Evolutionary conservation across 1,140 invertebrate genomes (phyloP).

Genomic region (Neodiprion fabricii): DNA sequence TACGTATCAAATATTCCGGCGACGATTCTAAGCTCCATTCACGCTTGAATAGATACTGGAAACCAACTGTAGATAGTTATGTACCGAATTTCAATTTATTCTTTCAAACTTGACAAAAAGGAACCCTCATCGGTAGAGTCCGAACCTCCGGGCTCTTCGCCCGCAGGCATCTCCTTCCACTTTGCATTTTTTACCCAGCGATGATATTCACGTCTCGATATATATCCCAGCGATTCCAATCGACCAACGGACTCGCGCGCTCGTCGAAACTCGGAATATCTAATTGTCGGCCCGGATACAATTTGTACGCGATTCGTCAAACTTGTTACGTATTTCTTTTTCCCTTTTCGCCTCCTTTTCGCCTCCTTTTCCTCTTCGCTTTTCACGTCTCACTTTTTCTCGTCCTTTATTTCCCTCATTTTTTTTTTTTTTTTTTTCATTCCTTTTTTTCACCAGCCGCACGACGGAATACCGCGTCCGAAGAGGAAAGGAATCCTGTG

Average conservation of each 20-base stretch:
- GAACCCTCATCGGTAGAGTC: neutral
- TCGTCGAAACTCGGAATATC: neutral
- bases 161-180: neutral
- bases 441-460: neutral
- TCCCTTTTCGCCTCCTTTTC: neutral
- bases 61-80: no score
- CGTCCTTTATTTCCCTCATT: no score
- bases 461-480: neutral
- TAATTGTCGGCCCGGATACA: neutral
- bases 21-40: no score
- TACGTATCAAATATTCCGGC: no score
- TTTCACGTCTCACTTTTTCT: no score
- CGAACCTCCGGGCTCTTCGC: neutral
- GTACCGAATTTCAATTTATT: no score
- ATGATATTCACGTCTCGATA: constrained; percentile 6
- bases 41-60: no score
- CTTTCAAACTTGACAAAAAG: neutral
- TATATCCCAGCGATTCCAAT: neutral
- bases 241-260: neutral
- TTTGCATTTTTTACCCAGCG: neutral
- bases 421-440: neutral
- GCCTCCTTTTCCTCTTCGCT: no score
- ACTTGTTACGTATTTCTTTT: neutral
- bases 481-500: neutral
- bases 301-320: constrained; percentile 2